These are phyloP conservation scores for Julus scandinavius DNA, from an alignment of 2,888 invertebrate genomes.

Conservation along the genomic window DNA sequence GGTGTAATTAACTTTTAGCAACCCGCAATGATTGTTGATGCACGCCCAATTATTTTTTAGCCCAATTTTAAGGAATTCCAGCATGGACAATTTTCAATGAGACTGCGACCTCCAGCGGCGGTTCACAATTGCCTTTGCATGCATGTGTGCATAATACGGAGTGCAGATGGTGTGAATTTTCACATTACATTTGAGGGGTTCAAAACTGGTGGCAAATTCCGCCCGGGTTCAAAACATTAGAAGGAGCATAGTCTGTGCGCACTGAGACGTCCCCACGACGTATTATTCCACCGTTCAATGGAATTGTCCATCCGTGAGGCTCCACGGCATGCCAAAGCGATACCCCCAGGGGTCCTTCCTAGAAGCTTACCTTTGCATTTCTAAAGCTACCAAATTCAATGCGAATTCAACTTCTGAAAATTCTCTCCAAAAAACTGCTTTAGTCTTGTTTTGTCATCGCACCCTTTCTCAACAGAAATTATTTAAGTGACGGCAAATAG, in stretches of 20 bases:
- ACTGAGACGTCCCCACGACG: conserved; percentile 9
- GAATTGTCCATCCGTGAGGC: conserved; percentile 27
- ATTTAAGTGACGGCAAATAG: conserved; percentile 13
- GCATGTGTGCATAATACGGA: background rate
- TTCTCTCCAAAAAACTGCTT: background rate
- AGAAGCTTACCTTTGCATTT: background rate
- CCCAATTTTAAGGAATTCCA: conserved; percentile 8
- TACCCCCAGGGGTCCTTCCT: background rate
- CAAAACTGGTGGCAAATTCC: conserved; percentile 33
- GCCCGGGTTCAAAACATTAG: background rate
- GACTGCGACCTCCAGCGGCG: background rate
- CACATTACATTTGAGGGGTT: background rate
- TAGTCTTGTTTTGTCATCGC: background rate
- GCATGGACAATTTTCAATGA: background rate
- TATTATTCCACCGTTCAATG: conserved; percentile 3
- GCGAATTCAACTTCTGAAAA: background rate
- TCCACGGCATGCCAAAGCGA: conserved; percentile 11
- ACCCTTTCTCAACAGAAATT: background rate
- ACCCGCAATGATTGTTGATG: background rate
- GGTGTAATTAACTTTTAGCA: background rate
- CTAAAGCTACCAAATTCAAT: background rate
- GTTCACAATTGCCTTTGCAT: background rate
- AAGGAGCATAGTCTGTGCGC: background rate
- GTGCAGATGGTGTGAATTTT: conserved; percentile 7
- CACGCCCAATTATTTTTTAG: background rate